Evolutionary conservation across 2,888 invertebrate species (phyloP), one percentile per base, ranked within the genome.

Genomic region (Pristionchus mayeri): DNA sequence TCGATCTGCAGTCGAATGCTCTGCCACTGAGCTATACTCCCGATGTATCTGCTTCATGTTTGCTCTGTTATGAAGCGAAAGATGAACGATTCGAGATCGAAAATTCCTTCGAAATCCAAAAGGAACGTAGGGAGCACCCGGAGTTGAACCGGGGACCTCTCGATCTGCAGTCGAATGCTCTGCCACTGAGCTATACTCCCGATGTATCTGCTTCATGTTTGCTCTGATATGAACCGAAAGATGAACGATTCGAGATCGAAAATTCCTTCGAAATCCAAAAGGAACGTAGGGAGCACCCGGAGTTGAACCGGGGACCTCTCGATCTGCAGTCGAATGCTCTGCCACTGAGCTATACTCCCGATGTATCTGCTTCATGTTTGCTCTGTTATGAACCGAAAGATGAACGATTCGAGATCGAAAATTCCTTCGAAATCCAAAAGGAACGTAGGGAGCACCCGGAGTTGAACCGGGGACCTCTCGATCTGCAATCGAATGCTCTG

Each of bases 291-390:
- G 88, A 87, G 88, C 88, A 88, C 88, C 87, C 88, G 90, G 90
- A 90, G 86, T 91, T 91, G 90, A 91, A 90, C 91, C 91, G 88
- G 89, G 88, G 91, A 91, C 91, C 90, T 91, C 90, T 91, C 90
- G 91, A 91, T 91, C 91, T 91, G 91, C 90, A 91, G 90, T 91
- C 91, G 90, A 91, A 91, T 91, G 91, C 91, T 91, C 91, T 91
- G 87, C 90, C 91, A 90, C 91, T 91, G 91, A 91, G 91, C 91
- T 91, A 91, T 90, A 88, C 90, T n/a, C n/a, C n/a, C n/a, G n/a
- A n/a, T n/a, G n/a, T n/a, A n/a, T n/a, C n/a, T n/a, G n/a, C n/a
- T n/a, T n/a, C n/a, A n/a, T n/a, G n/a, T n/a, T n/a, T n/a, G n/a
- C n/a, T n/a, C n/a, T n/a, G n/a, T n/a, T n/a, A n/a, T n/a, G n/a